Evolutionary conservation across 1,140 invertebrate genomes (phyloP).

Genomic region (Sitophilus oryzae): DNA sequence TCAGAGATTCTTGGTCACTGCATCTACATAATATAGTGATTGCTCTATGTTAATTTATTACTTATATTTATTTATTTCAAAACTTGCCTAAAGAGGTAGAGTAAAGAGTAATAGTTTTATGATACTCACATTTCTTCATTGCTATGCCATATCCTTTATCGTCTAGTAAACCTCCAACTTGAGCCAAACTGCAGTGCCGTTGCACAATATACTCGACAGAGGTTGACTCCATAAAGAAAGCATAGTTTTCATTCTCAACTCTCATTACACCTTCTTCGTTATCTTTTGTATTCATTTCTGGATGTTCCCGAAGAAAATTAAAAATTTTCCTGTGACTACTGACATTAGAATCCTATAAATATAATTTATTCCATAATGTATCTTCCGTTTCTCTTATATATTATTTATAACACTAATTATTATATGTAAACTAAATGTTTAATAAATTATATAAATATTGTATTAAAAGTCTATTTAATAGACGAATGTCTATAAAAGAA

Average conservation of each 20-base stretch:
- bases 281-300: constrained; percentile 56
- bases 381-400: no score
- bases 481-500: no score
- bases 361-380: no score
- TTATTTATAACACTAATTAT: no score
- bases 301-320: constrained; percentile 60
- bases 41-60: no score
- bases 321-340: constrained; percentile 68
- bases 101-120: not conserved
- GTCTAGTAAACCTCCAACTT: constrained; percentile 64
- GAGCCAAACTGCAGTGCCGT: constrained; percentile 61
- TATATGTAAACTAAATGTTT: no score
- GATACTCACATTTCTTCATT: constrained; percentile 61
- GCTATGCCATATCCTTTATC: constrained; percentile 81
- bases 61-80: no score
- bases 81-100: no score
- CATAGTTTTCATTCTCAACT: constrained; percentile 60
- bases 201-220: constrained; percentile 65
- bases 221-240: constrained; percentile 71
- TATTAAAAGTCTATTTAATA: no score
- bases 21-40: no score
- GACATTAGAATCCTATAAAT: constrained; percentile 51
- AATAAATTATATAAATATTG: no score
- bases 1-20: no score
- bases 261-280: constrained; percentile 67